These are phyloP conservation scores for Pilophorus perplexus DNA, from an alignment of 2,888 invertebrate species.

Conservation along the genomic window DNA sequence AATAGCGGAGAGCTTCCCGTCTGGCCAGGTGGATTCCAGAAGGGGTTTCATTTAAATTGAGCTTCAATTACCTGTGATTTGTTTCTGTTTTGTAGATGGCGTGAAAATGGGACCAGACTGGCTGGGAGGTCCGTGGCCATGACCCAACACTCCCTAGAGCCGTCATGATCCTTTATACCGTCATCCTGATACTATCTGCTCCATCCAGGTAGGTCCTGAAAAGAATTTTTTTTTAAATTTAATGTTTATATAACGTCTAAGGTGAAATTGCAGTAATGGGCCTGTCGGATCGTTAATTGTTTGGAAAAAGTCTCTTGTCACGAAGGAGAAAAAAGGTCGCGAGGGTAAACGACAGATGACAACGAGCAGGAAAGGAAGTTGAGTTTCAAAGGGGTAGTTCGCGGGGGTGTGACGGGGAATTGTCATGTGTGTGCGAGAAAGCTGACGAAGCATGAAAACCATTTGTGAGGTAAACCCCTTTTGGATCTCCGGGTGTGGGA, in stretches of 20 bases:
- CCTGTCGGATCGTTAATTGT: no score
- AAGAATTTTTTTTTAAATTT: background rate
- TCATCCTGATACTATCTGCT: constrained; percentile 46
- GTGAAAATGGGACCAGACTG: constrained; percentile 41
- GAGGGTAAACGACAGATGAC: no score
- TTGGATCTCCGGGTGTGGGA: no score
- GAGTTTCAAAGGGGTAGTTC: background rate
- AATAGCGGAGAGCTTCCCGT: no score
- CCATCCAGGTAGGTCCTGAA: constrained; percentile 42
- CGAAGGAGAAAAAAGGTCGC: no score
- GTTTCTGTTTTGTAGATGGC: constrained; percentile 32
- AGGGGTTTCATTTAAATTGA: no score
- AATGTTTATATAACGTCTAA: background rate
- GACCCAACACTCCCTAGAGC: constrained; percentile 34
- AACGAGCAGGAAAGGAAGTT: no score
- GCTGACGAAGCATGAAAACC: constrained; percentile 1
- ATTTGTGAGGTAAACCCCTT: no score
- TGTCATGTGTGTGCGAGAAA: constrained; percentile 8
- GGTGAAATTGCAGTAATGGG: background rate
- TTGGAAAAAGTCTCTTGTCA: no score
- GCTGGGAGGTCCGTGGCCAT: constrained; percentile 41
- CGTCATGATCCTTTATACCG: constrained; percentile 45
- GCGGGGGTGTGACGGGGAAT: background rate
- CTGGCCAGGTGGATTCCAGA: no score
- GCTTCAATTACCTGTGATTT: no score